Conservation (phyloP, 1,140 invertebrate species). For the Bombus fervidus region DNA sequence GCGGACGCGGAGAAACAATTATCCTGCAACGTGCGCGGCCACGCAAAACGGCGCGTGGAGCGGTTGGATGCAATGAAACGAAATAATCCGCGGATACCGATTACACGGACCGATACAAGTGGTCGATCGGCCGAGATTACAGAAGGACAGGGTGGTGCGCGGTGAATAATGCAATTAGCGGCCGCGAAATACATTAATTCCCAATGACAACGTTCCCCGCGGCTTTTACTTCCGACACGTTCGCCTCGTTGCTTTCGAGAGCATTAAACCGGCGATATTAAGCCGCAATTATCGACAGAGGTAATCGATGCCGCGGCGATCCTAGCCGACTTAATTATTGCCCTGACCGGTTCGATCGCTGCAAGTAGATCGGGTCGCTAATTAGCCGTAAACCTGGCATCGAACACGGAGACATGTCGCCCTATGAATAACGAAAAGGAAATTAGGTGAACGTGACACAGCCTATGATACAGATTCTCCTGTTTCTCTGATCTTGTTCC, state of each 20-base stretch:
- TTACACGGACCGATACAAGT: constrained; percentile 10
- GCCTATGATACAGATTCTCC: constrained; percentile 32
- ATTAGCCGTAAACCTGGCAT: constrained; percentile 62
- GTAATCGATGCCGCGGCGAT: constrained; percentile 59
- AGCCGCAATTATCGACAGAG: constrained; percentile 65
- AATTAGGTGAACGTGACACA: constrained; percentile 57
- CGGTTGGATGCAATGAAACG: constrained; percentile 20
- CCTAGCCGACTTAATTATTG: constrained; percentile 62
- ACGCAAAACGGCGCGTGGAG: background rate
- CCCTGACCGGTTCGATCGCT: constrained; percentile 33
- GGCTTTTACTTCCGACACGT: constrained; percentile 53
- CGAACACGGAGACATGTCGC: constrained; percentile 27
- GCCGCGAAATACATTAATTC: constrained; percentile 50
- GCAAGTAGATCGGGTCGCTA: constrained; percentile 62
- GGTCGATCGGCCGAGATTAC: constrained; percentile 4
- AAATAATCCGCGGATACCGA: constrained; percentile 26
- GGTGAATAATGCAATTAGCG: constrained; percentile 52
- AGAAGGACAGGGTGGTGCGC: background rate
- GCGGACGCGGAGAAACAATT: constrained; percentile 6
- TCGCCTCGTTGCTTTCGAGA: constrained; percentile 20
- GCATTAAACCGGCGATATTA: constrained; percentile 62
- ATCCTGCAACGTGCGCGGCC: background rate
- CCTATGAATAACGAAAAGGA: constrained; percentile 64
- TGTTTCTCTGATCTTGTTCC: background rate
- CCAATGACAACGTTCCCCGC: constrained; percentile 42